These are phyloP conservation scores for Ptychoptera contaminata DNA, from an alignment of 2,888 invertebrate species.

Conservation along the genomic window DNA sequence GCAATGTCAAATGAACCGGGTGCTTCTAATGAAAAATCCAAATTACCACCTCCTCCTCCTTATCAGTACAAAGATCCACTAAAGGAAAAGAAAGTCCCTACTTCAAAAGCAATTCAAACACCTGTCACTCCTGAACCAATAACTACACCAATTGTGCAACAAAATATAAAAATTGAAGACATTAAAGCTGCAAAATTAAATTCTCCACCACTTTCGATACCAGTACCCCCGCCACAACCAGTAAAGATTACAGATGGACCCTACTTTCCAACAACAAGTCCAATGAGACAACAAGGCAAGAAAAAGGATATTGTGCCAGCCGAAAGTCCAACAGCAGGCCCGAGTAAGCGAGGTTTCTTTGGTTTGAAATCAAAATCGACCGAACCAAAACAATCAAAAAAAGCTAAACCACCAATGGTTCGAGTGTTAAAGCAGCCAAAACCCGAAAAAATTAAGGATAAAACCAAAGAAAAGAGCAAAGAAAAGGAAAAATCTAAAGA, in stretches of 20 bases:
- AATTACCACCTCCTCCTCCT: no score
- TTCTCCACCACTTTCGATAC: neutral
- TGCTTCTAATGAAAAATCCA: neutral
- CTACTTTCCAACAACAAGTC: neutral
- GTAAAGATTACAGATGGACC: neutral
- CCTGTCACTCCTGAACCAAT: no score
- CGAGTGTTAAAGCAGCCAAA: constrained; percentile 1
- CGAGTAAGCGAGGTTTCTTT: neutral
- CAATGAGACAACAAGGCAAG: neutral
- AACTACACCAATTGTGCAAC: constrained; percentile 1
- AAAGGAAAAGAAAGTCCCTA: no score
- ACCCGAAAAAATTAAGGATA: constrained; percentile 4
- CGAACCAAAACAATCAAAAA: neutral
- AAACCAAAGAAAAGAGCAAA: constrained; percentile 19
- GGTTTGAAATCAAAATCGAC: neutral
- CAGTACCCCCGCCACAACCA: neutral
- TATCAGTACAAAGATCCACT: no score
- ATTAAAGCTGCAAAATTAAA: neutral
- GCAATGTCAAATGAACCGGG: neutral
- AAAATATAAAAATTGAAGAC: no score
- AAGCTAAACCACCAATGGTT: neutral
- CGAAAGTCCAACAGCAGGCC: neutral
- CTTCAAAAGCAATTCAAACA: no score
- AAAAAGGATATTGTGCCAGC: neutral
- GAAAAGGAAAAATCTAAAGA: constrained; percentile 12